Base-by-base conservation (phyloP, 1,140 invertebrate species). In the Zophobas morio region DNA sequence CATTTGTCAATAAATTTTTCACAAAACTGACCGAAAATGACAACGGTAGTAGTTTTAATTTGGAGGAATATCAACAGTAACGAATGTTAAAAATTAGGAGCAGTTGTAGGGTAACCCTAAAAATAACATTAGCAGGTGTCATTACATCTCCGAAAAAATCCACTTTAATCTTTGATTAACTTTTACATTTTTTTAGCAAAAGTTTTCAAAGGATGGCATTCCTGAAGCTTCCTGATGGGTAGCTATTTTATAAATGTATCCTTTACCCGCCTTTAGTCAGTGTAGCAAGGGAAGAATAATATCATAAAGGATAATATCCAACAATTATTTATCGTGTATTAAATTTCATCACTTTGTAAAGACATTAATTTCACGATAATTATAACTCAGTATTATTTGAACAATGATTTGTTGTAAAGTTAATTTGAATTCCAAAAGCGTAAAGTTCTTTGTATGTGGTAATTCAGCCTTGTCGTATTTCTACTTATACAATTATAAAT, bases 401-500 rank as follows among this genome's bases (percentile, higher is more conserved):
- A 75, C 66, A 75, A 75, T 75, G 74, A 60, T 75, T 60, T 40
- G 42, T 57, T 53, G 32, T 6, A 53, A 73, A 66, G 56, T 66
- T 75, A 75, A 75, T 75, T 66, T 75, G 56, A 63, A 75, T 75
- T 75, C 74, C 46, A 47, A 75, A 60, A 66, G 40, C 54, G 74
- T 56, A 47, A 63, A 75, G 2, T 75, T 75, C 74, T 75, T 75
- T 75, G 49, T 57, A 42, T 75, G 57, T 66, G 57, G 42, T 75
- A 75, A 75, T 75, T 75, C 66, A 60, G 40, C 60, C 32, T 49
- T 60, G 74, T 66, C 60, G 74, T 39, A 75, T 75, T 63, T 66
- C 60, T 66, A 63, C 35, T 75, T 66, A 34, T 66, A 63, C 32
- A 42, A 66, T 66, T 75, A 34, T 42, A 6, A 75, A 39, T 49